phyloP scores from a whole-genome alignment of 2,888 invertebrate genomes.

The Diogma glabrata region DNA sequence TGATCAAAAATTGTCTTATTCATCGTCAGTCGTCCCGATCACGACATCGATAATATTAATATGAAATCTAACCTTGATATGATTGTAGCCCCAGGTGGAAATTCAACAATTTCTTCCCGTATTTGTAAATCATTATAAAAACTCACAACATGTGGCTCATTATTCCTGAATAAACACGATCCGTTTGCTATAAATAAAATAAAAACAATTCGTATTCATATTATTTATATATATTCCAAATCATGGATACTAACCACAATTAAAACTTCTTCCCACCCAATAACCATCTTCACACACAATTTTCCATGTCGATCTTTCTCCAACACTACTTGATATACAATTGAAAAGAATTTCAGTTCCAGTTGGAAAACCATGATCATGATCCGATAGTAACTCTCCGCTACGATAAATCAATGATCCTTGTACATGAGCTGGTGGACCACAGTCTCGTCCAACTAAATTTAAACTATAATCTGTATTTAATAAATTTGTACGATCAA shows the following conservation, averaged over 20 bases:
- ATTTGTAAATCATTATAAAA: slow-evolving; percentile 72
- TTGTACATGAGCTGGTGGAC: slow-evolving; percentile 48
- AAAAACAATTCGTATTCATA: background rate
- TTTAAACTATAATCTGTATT: slow-evolving; percentile 21
- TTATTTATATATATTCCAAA: background rate
- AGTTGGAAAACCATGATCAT: slow-evolving; percentile 62
- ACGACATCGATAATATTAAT: too few relatives aligned
- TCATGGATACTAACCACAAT: slow-evolving; percentile 51
- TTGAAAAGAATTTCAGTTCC: slow-evolving; percentile 74
- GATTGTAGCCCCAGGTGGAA: slow-evolving; percentile 60
- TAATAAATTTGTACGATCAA: slow-evolving; percentile 10
- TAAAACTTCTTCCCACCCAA: slow-evolving; percentile 71
- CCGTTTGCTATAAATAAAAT: slow-evolving; percentile 43
- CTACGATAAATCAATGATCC: slow-evolving; percentile 66
- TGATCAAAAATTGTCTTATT: too few relatives aligned
- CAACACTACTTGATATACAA: slow-evolving; percentile 70
- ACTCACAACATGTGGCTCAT: slow-evolving; percentile 67
- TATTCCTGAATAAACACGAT: slow-evolving; percentile 63
- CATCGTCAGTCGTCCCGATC: too few relatives aligned
- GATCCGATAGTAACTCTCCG: slow-evolving; percentile 52
- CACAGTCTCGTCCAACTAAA: slow-evolving; percentile 26
- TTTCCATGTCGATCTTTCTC: slow-evolving; percentile 74
- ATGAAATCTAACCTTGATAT: slow-evolving; percentile 43
- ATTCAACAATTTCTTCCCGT: slow-evolving; percentile 62
- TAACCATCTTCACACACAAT: slow-evolving; percentile 73